Conservation (phyloP, 2,888 invertebrate genomes). For the Nysson spinosus region DNA sequence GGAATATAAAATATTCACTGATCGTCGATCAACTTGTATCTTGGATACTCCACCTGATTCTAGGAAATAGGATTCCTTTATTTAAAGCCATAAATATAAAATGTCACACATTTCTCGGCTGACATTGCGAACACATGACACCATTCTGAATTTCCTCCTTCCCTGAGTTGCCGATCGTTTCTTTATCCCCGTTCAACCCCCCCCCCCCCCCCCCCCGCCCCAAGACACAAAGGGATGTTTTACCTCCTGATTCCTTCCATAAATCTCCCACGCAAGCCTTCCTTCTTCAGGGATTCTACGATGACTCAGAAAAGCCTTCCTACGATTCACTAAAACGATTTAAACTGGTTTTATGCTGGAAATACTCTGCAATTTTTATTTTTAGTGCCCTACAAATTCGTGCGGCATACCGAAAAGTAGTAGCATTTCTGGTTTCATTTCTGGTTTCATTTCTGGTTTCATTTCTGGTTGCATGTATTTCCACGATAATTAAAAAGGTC, state of each 20-base stretch:
- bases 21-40: too few species aligned
- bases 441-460: too few species aligned
- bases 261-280: constrained; percentile 25
- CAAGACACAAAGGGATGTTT: constrained; percentile 19
- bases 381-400: too few species aligned
- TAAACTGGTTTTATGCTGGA: too few species aligned
- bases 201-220: neutral
- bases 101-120: constrained; percentile 17
- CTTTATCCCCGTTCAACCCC: neutral
- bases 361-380: too few species aligned
- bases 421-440: too few species aligned
- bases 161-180: neutral
- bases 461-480: too few species aligned
- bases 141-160: constrained; percentile 15
- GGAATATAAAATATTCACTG: too few species aligned
- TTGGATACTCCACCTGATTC: neutral
- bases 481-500: too few species aligned
- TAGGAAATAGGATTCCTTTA: constrained; percentile 16
- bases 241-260: constrained; percentile 30
- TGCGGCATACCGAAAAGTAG: too few species aligned
- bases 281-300: constrained; percentile 22
- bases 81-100: constrained; percentile 22
- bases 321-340: too few species aligned
- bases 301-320: too few species aligned
- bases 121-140: constrained; percentile 25